These are phyloP conservation scores for Malurus alboscapulatus DNA, from an alignment of 2,113 vertebrate genomes.

Conservation along the genomic window DNA sequence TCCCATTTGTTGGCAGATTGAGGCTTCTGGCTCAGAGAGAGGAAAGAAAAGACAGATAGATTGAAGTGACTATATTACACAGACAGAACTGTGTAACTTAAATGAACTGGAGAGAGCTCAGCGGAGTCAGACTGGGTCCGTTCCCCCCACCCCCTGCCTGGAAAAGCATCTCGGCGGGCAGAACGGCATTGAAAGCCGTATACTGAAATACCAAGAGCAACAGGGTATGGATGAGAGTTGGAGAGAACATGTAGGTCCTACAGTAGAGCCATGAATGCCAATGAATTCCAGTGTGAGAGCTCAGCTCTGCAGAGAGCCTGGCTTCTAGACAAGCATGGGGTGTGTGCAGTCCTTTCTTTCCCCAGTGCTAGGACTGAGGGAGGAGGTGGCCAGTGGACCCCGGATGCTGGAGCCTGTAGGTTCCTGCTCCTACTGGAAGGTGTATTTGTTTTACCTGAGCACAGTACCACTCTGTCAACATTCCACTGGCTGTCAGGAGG, in stretches of 20 bases:
- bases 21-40: slow-evolving; percentile 42
- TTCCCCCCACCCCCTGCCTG: background rate
- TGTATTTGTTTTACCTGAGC: slow-evolving; percentile 56
- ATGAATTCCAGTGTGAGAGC: background rate
- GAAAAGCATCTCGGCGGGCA: slow-evolving; percentile 38
- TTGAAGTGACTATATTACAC: slow-evolving; percentile 57
- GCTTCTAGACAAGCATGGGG: background rate
- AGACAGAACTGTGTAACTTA: slow-evolving; percentile 55
- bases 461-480: slow-evolving; percentile 54
- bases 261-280: background rate
- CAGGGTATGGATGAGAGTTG: slow-evolving; percentile 2
- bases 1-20: slow-evolving; percentile 57
- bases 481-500: background rate
- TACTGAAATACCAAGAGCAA: slow-evolving; percentile 21
- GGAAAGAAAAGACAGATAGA: slow-evolving; percentile 63
- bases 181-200: slow-evolving; percentile 11
- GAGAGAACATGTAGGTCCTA: background rate
- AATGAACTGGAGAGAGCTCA: slow-evolving; percentile 57
- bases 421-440: slow-evolving; percentile 54
- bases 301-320: background rate
- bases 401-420: slow-evolving; percentile 36
- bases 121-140: background rate
- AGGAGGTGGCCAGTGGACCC: slow-evolving; percentile 39
- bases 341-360: background rate
- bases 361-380: background rate